Base-by-base conservation (phyloP, 2,888 invertebrate genomes). In the Pachliopta kotzebuea region DNA sequence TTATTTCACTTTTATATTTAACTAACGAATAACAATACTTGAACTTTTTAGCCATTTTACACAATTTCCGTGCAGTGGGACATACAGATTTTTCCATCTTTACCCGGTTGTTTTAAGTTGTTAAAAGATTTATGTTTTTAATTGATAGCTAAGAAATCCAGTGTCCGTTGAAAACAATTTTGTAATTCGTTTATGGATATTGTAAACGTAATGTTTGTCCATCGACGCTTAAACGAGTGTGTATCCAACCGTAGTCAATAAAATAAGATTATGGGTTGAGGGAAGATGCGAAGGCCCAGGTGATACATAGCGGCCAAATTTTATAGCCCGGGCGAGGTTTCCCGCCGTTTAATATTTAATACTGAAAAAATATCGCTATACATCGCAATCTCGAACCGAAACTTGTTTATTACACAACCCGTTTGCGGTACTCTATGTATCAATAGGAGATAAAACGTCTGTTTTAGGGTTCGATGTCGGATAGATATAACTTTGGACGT, bases 241-340 rank as follows among this genome's bases (percentile, higher is more conserved):
- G 57, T 37, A 45, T 65, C 62, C 82, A 82, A 84, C 86, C 86
- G 85, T 84, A 87, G 86, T 85, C 88, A 87, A 88, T 89, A 84
- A 90, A 84, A 85, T 80, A 84, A 85, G 82, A 85, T 84, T 87
- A 87, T 84, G 80, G 84, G 85, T 78, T 76, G 77, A 76, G 79
- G 76, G 77, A 73, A 72, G 74, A 78, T 74, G 71, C 72, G 77
- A 76, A 78, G 83, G 77, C 83, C 81, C 87, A 85, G 85, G 86
- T 89, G 89, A 89, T 88, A 81, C 87, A 86, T 84, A 79, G 80
- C 79, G 82, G 83, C 78, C 82, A 72, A 84, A 85, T 76, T 88
- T 90, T 90, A 90, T 87, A 81, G 86, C 82, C 70, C 72, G 78
- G 75, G 83, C 77, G 86, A 85, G 88, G 87, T 86, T 88, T 86